These are phyloP conservation scores for Sesia apiformis DNA, from an alignment of 2,888 invertebrate species.

Conservation along the genomic window DNA sequence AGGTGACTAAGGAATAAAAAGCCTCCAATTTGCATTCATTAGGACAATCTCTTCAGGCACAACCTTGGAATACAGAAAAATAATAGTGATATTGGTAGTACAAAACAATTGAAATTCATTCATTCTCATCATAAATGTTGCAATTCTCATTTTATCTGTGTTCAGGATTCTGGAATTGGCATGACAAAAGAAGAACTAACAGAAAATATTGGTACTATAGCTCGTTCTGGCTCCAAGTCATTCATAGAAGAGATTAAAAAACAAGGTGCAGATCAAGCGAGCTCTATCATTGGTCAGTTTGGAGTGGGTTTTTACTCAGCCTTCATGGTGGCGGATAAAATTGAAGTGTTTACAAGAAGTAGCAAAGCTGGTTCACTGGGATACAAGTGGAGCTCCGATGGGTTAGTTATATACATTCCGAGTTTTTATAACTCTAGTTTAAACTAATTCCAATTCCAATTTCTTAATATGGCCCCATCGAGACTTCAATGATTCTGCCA, in stretches of 20 bases:
- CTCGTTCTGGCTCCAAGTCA: slow-evolving; percentile 95
- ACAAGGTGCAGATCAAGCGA: slow-evolving; percentile 75
- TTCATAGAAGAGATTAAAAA: slow-evolving; percentile 89
- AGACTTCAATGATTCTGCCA: no score
- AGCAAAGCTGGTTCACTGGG: slow-evolving; percentile 79
- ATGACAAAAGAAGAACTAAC: slow-evolving; percentile 95
- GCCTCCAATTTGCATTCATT: no score
- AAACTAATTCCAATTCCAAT: no score
- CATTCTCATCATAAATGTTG: no score
- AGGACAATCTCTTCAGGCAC: no score
- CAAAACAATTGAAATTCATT: no score
- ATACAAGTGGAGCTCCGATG: slow-evolving; percentile 92
- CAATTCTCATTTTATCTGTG: neutral
- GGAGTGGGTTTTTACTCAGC: slow-evolving; percentile 99
- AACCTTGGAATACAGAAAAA: no score
- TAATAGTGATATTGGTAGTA: no score
- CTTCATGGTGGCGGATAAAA: slow-evolving; percentile 97
- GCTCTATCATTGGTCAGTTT: slow-evolving; percentile 95
- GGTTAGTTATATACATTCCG: slow-evolving; percentile 69
- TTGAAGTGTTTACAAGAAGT: slow-evolving; percentile 91
- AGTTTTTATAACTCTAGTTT: no score
- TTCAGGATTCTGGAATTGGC: slow-evolving; percentile 92
- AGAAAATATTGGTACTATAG: slow-evolving; percentile 95
- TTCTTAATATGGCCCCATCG: no score
- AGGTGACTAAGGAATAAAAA: no score